Base-by-base conservation (phyloP, 2,797 vertebrate species). In the Enteromius radiatus region DNA sequence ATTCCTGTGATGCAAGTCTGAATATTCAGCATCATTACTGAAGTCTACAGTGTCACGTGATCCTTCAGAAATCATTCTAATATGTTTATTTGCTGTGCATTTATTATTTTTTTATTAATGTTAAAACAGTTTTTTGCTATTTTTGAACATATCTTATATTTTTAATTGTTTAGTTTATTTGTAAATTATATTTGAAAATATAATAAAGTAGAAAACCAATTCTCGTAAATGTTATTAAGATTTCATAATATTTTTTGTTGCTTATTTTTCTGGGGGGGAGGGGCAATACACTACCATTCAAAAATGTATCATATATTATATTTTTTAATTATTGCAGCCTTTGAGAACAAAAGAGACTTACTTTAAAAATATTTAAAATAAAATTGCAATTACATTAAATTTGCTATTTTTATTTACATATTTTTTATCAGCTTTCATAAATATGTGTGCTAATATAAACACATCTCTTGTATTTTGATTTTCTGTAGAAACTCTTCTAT, bases 401-500 rank as follows among this genome's bases (percentile, higher is more conserved):
- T 23, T 1, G n/a, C 54, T 5, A 12, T 23, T 56, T 12, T 23
- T 23, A 12, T 56, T 23, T 2, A 56, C n/a, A 5, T 56, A 59
- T 59, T 56, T 56, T 61, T 28, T 15, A 61, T 15, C 12, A 28
- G 59, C 5, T 61, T 28, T 0, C 26, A 28, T 28, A 63, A 63
- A 17, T 63, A 19, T 76, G 38, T 9, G 1, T 47, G 9, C 76
- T n/a, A 5, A 52, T 49, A 26, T 65, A 36, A 63, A 74, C 38
- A 15, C 59, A 23, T 49, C 17, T 84, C 21, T 73, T 6, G 54
- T 70, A 23, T 68, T 1, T 0, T 56, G 41, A 73, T 38, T 73
- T 61, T 54, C 3, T 80, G 43, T 84, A 95, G 95, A 95, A 3
- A 89, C 84, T 4, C 65, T 93, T 14, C 88, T 94, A 52, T 88